Conservation (phyloP, 2,113 vertebrate species). For the Bubo bubo region DNA sequence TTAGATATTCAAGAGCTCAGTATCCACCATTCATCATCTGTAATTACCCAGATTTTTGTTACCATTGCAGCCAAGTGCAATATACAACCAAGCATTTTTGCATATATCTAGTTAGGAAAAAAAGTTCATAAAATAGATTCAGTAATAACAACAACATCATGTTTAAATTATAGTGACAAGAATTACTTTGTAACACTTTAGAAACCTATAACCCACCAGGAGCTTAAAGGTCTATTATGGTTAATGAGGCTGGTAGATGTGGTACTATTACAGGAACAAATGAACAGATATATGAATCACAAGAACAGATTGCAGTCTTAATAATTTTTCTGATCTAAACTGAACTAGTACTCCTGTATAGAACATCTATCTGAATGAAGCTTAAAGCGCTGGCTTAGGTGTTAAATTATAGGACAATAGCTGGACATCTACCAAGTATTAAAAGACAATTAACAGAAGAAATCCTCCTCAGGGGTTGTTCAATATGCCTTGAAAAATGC, state of each 20-base stretch:
- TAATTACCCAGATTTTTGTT: slow-evolving; percentile 42
- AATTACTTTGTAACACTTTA: slow-evolving; percentile 65
- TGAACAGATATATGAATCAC: slow-evolving; percentile 44
- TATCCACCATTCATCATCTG: slow-evolving; percentile 28
- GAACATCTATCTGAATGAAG: slow-evolving; percentile 17
- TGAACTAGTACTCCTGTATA: neutral
- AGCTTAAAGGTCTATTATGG: slow-evolving; percentile 68
- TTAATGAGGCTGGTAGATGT: slow-evolving; percentile 58
- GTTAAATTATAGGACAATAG: neutral
- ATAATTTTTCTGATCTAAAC: slow-evolving; percentile 35
- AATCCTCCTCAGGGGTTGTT: neutral
- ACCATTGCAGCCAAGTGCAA: slow-evolving; percentile 15
- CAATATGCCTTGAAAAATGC: neutral
- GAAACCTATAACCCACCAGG: slow-evolving; percentile 58
- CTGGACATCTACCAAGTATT: neutral
- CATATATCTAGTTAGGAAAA: neutral
- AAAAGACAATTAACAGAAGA: neutral
- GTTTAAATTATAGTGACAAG: slow-evolving; percentile 67
- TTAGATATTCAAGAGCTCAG: neutral
- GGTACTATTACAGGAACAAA: slow-evolving; percentile 19
- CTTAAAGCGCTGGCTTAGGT: neutral
- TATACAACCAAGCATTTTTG: slow-evolving; percentile 14
- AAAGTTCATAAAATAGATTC: slow-evolving; percentile 48
- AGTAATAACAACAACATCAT: slow-evolving; percentile 58
- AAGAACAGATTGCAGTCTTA: slow-evolving; percentile 31